A percentile compares a stretch with the other conserved stretches of the same genome.
These are phyloP conservation scores for Sebastes glaucus DNA, from an alignment of 2,797 vertebrate genomes.

Conservation along the genomic window DNA sequence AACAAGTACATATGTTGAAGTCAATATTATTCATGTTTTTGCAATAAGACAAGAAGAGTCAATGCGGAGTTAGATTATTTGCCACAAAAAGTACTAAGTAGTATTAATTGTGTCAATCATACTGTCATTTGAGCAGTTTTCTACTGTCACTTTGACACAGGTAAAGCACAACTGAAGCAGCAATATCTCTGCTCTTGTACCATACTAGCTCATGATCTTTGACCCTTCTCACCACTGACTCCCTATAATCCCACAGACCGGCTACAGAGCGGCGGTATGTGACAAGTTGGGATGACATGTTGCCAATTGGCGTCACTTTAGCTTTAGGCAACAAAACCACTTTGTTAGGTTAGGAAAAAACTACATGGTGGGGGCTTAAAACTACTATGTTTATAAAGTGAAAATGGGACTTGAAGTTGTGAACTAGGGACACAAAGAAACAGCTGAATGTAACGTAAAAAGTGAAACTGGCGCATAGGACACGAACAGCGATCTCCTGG, in stretches of 20 bases:
- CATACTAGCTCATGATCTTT: not conserved
- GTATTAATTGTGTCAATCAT: not conserved
- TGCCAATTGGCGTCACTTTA: no score
- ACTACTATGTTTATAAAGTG: no score
- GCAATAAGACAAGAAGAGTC: not conserved
- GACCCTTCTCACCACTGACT: not conserved
- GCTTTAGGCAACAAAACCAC: no score
- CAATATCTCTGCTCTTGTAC: not conserved
- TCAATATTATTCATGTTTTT: not conserved
- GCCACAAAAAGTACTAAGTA: not conserved
- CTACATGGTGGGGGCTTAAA: no score
- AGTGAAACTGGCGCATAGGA: accelerated
- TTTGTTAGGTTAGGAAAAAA: no score
- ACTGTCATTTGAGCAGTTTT: not conserved
- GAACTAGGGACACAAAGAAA: no score
- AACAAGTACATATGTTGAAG: not conserved
- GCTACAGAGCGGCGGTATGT: no score
- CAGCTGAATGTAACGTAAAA: accelerated
- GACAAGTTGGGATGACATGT: no score
- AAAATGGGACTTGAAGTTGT: no score
- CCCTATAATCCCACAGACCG: not conserved
- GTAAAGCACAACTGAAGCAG: not conserved
- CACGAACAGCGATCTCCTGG: no score
- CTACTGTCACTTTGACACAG: not conserved
- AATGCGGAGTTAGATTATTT: not conserved